These are phyloP conservation scores for Hippopotamyrus pictus DNA, from an alignment of 2,797 vertebrate species.

Conservation along the genomic window DNA sequence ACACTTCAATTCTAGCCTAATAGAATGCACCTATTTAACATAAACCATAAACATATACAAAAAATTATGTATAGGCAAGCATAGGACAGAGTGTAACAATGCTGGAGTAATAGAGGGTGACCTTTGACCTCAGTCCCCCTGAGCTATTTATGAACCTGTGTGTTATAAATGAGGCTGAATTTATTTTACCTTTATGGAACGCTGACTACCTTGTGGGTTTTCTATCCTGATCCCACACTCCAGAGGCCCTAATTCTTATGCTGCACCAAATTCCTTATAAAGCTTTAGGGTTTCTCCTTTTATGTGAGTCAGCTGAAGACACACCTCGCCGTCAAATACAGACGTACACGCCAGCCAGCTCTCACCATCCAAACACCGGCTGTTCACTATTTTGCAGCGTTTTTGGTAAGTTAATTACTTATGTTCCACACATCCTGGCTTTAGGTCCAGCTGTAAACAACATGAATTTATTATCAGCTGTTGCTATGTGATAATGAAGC, in stretches of 20 bases:
- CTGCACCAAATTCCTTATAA: background rate
- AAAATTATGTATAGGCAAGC: background rate
- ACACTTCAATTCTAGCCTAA: background rate
- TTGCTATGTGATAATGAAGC: background rate
- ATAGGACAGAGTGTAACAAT: background rate
- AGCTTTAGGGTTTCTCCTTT: background rate
- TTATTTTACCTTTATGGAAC: background rate
- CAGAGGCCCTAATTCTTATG: background rate
- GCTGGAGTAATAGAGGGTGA: background rate
- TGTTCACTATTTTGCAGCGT: background rate
- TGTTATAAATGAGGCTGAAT: background rate
- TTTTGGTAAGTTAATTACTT: background rate
- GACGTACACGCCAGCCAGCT: background rate
- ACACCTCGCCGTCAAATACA: background rate
- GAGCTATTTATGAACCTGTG: background rate
- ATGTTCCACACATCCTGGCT: background rate
- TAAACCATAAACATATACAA: background rate
- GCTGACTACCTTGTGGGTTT: background rate
- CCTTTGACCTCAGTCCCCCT: background rate
- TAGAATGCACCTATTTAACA: background rate
- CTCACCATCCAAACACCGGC: background rate
- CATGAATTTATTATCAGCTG: background rate
- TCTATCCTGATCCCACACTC: background rate
- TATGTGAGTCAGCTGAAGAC: background rate
- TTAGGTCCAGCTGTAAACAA: background rate